phyloP scores from a whole-genome alignment of 2,113 vertebrate genomes.

The Serilophus lunatus region DNA sequence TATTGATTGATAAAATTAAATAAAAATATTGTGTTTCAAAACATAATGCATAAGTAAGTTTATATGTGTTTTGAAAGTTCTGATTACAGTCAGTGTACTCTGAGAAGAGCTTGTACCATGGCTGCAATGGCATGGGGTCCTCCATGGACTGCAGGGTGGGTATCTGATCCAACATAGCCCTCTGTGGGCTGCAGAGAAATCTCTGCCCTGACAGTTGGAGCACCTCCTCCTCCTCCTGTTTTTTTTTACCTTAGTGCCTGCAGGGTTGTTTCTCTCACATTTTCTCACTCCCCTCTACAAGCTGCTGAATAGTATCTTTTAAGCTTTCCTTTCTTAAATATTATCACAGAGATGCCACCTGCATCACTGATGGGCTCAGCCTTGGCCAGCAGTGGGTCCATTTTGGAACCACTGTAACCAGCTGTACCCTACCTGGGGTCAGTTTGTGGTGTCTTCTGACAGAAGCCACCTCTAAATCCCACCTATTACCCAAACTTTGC shows the following conservation, averaged over 20 bases:
- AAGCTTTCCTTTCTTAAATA: background rate
- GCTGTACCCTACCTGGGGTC: background rate
- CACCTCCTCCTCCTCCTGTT: rapidly evolving
- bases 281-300: background rate
- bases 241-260: background rate
- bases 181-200: background rate
- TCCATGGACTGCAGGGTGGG: background rate
- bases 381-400: background rate
- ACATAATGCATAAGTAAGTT: background rate
- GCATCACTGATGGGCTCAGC: background rate
- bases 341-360: background rate
- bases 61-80: background rate
- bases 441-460: background rate
- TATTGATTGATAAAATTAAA: background rate
- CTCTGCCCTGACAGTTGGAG: too few relatives aligned
- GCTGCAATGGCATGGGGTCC: background rate
- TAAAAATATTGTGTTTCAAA: background rate
- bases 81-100: background rate
- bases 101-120: background rate
- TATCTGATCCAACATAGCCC: background rate
- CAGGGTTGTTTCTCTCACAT: background rate
- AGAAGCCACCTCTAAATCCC: background rate
- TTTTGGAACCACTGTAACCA: background rate
- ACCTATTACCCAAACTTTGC: background rate
- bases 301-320: background rate